These are phyloP conservation scores for Elgaria multicarinata DNA, from an alignment of 2,113 vertebrate genomes.

Conservation along the genomic window DNA sequence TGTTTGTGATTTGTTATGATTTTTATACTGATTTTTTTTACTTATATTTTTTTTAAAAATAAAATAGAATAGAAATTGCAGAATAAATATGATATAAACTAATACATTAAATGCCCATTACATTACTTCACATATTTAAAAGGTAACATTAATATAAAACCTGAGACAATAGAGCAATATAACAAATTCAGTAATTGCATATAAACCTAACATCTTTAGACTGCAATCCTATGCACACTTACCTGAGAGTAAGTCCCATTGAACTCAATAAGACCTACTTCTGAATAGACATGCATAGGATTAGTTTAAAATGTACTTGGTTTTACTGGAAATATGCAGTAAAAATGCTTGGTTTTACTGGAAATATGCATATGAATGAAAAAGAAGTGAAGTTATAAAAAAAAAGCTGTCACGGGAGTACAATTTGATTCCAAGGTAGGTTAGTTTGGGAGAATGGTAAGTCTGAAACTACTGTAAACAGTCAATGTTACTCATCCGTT, in stretches of 20 bases:
- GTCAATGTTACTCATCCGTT: too few relatives aligned
- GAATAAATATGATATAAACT: not conserved
- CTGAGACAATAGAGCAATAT: not conserved
- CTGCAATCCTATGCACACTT: too few relatives aligned
- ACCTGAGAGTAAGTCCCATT: too few relatives aligned
- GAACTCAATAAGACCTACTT: too few relatives aligned
- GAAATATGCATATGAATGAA: not conserved
- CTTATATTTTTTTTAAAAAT: too few relatives aligned
- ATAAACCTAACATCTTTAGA: not conserved
- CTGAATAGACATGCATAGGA: not conserved
- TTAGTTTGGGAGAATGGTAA: not conserved
- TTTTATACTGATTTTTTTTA: not conserved
- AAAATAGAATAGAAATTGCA: not conserved
- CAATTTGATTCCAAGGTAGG: not conserved
- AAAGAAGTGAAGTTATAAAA: not conserved
- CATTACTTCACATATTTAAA: not conserved
- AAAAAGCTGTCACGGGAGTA: not conserved
- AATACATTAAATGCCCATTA: not conserved
- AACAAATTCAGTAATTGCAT: not conserved
- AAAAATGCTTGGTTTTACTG: not conserved
- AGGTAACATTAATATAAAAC: not conserved
- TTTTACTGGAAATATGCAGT: not conserved
- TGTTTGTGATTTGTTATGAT: not conserved
- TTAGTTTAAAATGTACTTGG: not conserved
- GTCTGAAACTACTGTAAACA: not conserved